Conservation (phyloP, 2,888 invertebrate genomes). For the Acrobasis consociella region DNA sequence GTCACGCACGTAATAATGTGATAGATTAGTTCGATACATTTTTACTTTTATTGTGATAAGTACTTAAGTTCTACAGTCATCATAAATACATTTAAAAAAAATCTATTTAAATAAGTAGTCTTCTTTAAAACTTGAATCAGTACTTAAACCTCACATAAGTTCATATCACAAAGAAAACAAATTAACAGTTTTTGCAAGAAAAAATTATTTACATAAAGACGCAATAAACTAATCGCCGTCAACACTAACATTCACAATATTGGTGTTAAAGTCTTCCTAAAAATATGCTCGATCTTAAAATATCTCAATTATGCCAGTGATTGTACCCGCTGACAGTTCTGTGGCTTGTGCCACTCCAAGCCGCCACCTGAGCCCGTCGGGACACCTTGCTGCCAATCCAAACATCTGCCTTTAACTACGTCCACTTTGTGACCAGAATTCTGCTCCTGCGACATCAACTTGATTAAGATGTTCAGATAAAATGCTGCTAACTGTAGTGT, state of each 20-base stretch:
- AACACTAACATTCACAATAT: neutral
- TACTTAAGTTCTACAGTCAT: too few relatives aligned
- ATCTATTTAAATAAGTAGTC: too few relatives aligned
- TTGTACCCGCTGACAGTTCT: constrained; percentile 57
- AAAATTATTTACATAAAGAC: too few relatives aligned
- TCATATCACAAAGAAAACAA: too few relatives aligned
- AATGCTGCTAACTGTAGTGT: constrained; percentile 20
- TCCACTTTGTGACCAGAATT: constrained; percentile 26
- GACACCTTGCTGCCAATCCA: constrained; percentile 75
- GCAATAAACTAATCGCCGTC: neutral
- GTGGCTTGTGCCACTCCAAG: constrained; percentile 70
- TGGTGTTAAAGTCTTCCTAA: neutral
- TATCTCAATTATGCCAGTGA: constrained; percentile 34
- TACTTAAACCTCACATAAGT: too few relatives aligned
- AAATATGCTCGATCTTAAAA: neutral
- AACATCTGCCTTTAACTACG: constrained; percentile 60
- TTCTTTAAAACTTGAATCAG: too few relatives aligned
- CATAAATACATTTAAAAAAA: too few relatives aligned
- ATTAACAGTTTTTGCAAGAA: too few relatives aligned
- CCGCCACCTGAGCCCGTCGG: constrained; percentile 62
- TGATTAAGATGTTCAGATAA: constrained; percentile 25
- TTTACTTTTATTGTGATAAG: too few relatives aligned
- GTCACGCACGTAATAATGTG: constrained; percentile 30
- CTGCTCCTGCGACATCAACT: constrained; percentile 22
- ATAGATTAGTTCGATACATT: neutral